phyloP scores from a whole-genome alignment of 2,888 invertebrate genomes.

The Tetranychus piercei region DNA sequence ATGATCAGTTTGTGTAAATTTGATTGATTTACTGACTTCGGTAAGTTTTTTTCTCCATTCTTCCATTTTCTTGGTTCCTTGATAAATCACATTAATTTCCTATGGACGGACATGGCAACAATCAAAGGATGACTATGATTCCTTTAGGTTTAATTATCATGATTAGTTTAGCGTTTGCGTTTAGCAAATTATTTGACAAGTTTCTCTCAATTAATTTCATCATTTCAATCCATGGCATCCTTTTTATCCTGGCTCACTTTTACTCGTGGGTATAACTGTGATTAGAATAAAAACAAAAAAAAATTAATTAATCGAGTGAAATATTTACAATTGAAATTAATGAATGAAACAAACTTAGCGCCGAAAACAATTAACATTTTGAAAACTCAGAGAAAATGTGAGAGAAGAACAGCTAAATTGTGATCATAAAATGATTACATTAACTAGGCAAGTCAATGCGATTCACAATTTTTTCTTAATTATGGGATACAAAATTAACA shows the following conservation, averaged over 20 bases:
- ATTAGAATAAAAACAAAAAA: not conserved
- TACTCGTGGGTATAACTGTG: not conserved
- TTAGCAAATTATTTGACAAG: not conserved
- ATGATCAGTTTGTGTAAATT: no score
- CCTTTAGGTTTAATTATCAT: no score
- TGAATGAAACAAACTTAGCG: no score
- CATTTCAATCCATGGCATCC: not conserved
- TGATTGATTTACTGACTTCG: no score
- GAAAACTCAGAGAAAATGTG: not conserved
- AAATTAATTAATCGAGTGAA: not conserved
- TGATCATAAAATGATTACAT: not conserved
- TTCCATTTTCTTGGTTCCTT: no score
- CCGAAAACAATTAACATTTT: not conserved
- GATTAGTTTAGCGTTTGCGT: no score
- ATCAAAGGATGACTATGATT: no score
- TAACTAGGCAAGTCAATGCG: not conserved
- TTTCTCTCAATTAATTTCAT: not conserved
- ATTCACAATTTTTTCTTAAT: not conserved
- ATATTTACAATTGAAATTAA: not conserved
- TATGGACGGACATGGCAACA: no score
- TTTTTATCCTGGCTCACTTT: not conserved
- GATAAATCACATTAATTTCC: no score
- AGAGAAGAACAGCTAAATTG: not conserved
- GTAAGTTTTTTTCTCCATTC: no score
- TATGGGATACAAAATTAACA: not conserved